phyloP scores from a whole-genome alignment of 2,113 vertebrate species.

The Periophthalmus modestus region DNA sequence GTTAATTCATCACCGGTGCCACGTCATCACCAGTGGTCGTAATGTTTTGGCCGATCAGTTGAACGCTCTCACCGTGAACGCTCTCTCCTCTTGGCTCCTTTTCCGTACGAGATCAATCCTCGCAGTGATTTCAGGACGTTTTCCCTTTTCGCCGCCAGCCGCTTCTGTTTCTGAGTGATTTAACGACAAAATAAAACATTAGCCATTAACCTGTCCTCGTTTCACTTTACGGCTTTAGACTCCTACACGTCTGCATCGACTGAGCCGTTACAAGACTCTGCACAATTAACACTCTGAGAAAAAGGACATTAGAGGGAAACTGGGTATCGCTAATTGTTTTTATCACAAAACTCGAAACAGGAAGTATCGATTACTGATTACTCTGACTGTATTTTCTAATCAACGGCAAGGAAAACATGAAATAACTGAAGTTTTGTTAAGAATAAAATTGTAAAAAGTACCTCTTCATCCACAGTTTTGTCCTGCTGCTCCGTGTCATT shows the following conservation, averaged over 20 bases:
- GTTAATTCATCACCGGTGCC: too few species aligned
- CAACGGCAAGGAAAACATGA: too few species aligned
- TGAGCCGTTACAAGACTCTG: not conserved
- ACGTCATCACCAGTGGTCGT: not conserved
- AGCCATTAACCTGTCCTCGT: not conserved
- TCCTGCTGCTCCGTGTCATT: not conserved
- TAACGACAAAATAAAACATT: not conserved
- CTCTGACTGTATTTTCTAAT: too few species aligned
- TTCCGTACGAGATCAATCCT: constrained; percentile 49
- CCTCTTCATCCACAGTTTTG: constrained; percentile 35
- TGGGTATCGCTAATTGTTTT: not conserved
- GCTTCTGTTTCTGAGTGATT: constrained; percentile 25
- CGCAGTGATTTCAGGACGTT: constrained; percentile 61
- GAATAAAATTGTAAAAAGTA: too few species aligned
- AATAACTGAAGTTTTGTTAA: too few species aligned
- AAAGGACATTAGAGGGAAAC: not conserved
- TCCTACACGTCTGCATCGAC: not conserved
- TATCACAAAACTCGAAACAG: not conserved
- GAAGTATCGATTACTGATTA: not conserved
- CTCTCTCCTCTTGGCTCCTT: constrained; percentile 34
- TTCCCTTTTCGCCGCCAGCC: constrained; percentile 73
- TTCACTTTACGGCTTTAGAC: not conserved
- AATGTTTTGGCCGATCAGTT: not conserved
- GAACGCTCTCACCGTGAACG: not conserved
- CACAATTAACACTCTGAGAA: not conserved